A percentile compares a stretch with the other conserved stretches of the same genome.
These are phyloP conservation scores for Porites lobata DNA, from an alignment of 92 coral and sea anemone genomes.

Conservation along the genomic window DNA sequence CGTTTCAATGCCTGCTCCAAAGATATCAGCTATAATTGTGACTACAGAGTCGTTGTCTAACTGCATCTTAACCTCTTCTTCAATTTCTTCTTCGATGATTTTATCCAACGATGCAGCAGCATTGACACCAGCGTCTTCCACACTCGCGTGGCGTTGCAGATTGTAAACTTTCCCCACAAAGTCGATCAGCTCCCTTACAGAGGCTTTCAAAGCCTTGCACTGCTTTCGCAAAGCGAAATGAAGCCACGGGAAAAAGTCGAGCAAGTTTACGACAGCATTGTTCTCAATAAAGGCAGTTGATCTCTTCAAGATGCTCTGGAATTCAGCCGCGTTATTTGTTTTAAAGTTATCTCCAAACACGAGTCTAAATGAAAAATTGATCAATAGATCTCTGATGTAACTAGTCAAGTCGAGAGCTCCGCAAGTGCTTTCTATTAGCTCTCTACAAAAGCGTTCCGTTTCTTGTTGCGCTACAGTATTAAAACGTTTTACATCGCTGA, in stretches of 20 bases:
- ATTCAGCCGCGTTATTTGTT: slow-evolving; percentile 47
- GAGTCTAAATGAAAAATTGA: slow-evolving; percentile 72
- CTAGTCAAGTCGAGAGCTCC: slow-evolving; percentile 80
- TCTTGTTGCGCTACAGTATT: slow-evolving; percentile 73
- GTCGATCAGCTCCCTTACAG: slow-evolving; percentile 69
- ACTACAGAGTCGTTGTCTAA: slow-evolving; percentile 67
- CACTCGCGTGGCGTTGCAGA: slow-evolving; percentile 35
- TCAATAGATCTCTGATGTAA: slow-evolving; percentile 59
- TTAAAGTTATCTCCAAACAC: slow-evolving; percentile 85
- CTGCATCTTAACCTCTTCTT: slow-evolving; percentile 40
- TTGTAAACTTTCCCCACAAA: slow-evolving; percentile 65
- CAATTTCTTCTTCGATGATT: slow-evolving; percentile 41
- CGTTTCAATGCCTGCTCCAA: slow-evolving; percentile 89
- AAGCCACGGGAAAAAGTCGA: slow-evolving; percentile 95
- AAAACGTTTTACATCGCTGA: slow-evolving; percentile 74
- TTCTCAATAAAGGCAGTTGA: slow-evolving; percentile 79
- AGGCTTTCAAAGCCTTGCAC: slow-evolving; percentile 52
- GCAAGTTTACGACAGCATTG: slow-evolving; percentile 66
- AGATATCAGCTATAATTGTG: slow-evolving; percentile 74
- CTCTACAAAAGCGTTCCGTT: slow-evolving; percentile 45
- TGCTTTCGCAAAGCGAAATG: slow-evolving; percentile 71
- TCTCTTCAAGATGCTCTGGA: slow-evolving; percentile 56
- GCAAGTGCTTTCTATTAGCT: slow-evolving; percentile 31
- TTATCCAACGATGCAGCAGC: slow-evolving; percentile 61
- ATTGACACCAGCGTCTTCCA: slow-evolving; percentile 27